Conservation (phyloP, 1,140 invertebrate species). For the Leptonema lineaticorne region DNA sequence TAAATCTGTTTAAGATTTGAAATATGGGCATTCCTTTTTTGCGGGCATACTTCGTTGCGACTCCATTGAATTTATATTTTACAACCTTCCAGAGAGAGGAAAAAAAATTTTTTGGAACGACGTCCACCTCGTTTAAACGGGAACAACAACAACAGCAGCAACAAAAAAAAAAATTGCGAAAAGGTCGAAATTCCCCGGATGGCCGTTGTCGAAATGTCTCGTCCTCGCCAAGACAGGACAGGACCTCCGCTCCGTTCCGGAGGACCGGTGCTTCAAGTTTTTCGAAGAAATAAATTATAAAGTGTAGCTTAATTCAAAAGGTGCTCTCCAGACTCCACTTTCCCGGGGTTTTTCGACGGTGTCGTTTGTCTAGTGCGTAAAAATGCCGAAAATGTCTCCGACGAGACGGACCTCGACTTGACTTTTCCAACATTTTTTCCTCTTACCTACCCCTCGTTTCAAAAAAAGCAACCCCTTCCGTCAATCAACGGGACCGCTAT, state of each 20-base stretch:
- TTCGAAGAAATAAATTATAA: slow-evolving; percentile 13
- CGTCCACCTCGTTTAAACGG: too few species aligned
- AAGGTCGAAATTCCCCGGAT: background rate
- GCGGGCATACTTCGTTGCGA: too few species aligned
- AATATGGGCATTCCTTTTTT: background rate
- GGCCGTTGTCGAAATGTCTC: slow-evolving; percentile 5
- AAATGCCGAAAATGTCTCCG: background rate
- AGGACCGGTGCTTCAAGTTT: slow-evolving; percentile 3
- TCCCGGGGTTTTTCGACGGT: background rate
- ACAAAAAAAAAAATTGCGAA: background rate
- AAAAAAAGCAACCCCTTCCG: too few species aligned
- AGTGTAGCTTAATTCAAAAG: slow-evolving; percentile 1
- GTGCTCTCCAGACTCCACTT: slow-evolving; percentile 7
- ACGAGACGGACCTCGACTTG: background rate
- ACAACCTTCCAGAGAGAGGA: background rate
- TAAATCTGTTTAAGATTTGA: background rate
- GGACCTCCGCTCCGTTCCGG: too few species aligned
- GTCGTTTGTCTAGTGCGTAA: background rate
- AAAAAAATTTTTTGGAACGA: too few species aligned
- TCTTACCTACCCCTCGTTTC: background rate
- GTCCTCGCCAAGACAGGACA: background rate
- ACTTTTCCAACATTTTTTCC: background rate
- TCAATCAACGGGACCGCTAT: background rate
- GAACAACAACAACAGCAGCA: background rate
- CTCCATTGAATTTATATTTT: slow-evolving; percentile 10